Evolutionary conservation across 1,140 invertebrate species (phyloP).

Genomic region (Ridgeia piscesae): DNA sequence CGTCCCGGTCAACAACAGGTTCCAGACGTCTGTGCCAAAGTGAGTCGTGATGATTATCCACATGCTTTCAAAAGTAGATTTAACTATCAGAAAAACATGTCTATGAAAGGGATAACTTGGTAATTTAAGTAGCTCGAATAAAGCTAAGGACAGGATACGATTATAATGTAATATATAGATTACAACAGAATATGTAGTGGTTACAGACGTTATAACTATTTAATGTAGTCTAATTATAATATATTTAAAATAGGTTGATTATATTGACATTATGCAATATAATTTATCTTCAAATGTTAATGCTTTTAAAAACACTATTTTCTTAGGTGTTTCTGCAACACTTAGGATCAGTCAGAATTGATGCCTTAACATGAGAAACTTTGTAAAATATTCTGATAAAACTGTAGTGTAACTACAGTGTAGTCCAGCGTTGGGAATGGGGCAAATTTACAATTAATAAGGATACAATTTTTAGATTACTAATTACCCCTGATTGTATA

Average conservation of each 20-base stretch:
- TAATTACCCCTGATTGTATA: background rate
- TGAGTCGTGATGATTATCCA: conserved; percentile 51
- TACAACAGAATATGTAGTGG: background rate
- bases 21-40: conserved; percentile 95
- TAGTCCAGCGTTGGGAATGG: background rate
- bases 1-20: conserved; percentile 92
- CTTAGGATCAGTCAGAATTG: background rate
- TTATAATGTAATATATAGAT: background rate
- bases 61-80: too few species aligned
- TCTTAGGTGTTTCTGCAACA: too few species aligned
- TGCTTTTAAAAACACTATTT: too few species aligned
- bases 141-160: too few species aligned
- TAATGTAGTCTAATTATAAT: background rate
- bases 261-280: background rate
- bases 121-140: too few species aligned
- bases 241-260: background rate
- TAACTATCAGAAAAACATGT: too few species aligned
- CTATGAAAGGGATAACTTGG: too few species aligned
- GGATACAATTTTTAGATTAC: background rate
- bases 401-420: background rate
- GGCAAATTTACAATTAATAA: background rate
- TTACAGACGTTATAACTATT: background rate
- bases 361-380: background rate
- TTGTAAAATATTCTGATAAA: background rate
- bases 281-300: background rate